Evolutionary conservation across 2,797 vertebrate genomes (phyloP), one percentile per base, ranked within the genome.

Genomic region (Typhlichthys subterraneus): DNA sequence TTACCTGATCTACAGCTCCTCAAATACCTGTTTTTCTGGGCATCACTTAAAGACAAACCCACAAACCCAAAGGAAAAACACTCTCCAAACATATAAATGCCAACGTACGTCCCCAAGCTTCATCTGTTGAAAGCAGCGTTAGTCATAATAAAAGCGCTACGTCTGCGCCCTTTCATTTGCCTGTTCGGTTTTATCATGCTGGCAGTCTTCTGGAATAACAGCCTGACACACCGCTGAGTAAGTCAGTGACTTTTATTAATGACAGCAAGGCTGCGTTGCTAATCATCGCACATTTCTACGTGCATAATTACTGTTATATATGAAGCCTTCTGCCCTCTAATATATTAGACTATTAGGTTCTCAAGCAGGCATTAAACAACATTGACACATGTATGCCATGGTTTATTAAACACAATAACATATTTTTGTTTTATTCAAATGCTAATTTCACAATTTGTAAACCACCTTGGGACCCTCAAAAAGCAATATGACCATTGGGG

Each of bases 1-100:
- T 90, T 90, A 87, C 83, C 64, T 59, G 84, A 85, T 75, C 70
- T 67, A 70, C 48, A 78, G 83, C 83, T 85, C 69, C 76, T 85
- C 65, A 64, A 66, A 46, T 73, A 68, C 64, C 51, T 89, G 85
- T 89, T 88, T 90, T 81, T 84, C 77, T 88, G 74, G 88, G 89
- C 86, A 77, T 70, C 67, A 42, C 76, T 80, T 79, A 54, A 81
- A 87, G 19, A 76, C 85, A 70, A 63, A 87, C 72, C 62, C 0
- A 51, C 53, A 69, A 71, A 73, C 33, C 70, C 73, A 57, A 63
- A 73, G 78, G 69, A 80, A 73, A 84, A 75, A 87, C 72, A 70
- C 61, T 81, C 75, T 56, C 67, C 71, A 79, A 88, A 87, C 65
- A 83, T 53, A 56, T 57, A 55, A 72, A 70, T 67, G 83, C 80